Conservation (phyloP, 2,888 invertebrate genomes). For the Ormyrus pomaceus region DNA sequence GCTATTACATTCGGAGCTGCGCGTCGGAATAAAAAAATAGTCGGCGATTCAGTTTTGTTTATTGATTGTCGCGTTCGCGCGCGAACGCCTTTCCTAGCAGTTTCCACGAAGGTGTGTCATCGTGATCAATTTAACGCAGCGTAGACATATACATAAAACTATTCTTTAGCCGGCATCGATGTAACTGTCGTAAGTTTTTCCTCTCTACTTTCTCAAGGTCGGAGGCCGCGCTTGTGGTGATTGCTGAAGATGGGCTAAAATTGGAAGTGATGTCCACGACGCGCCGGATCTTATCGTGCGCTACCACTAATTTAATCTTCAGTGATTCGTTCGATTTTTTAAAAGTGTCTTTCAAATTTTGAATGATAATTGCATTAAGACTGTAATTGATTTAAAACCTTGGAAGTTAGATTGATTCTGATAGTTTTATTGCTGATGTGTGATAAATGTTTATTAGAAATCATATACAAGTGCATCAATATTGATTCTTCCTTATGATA, state of each 20-base stretch:
- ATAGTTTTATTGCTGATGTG: no score
- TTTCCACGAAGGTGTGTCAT: not conserved
- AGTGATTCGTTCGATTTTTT: not conserved
- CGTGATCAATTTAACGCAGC: not conserved
- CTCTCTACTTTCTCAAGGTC: constrained; percentile 13
- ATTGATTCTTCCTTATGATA: no score
- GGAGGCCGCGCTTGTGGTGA: constrained; percentile 3
- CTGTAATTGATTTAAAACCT: no score
- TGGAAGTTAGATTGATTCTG: no score
- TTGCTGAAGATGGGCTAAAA: constrained; percentile 37
- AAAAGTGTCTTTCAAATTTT: not conserved
- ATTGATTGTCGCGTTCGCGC: constrained; percentile 20
- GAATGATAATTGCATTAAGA: no score
- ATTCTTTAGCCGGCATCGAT: not conserved
- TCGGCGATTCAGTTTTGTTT: not conserved
- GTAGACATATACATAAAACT: not conserved
- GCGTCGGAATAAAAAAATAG: not conserved
- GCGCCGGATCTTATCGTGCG: not conserved
- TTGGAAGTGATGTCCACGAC: constrained; percentile 38
- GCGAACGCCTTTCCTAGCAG: not conserved
- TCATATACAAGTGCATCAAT: no score
- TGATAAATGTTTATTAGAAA: not conserved
- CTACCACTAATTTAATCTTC: not conserved
- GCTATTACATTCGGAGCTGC: not conserved
- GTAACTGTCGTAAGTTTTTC: constrained; percentile 3